These are phyloP conservation scores for Brachymystax lenok DNA, from an alignment of 2,797 vertebrate species.

Conservation along the genomic window DNA sequence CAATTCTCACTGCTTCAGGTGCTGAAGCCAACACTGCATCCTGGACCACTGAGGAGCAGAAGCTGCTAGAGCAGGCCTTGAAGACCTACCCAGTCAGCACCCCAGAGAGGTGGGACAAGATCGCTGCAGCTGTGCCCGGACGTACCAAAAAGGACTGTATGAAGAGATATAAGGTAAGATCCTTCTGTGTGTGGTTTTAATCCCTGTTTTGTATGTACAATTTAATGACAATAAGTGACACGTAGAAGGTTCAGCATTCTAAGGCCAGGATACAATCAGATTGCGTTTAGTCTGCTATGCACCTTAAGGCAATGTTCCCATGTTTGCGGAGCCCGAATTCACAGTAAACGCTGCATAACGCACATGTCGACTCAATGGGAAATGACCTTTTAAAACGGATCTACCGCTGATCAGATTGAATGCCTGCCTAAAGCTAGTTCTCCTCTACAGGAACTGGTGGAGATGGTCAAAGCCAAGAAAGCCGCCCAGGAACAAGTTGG, in stretches of 20 bases:
- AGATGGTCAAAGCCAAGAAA: conserved; percentile 99
- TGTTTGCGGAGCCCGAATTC: too few relatives aligned
- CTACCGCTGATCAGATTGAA: too few relatives aligned
- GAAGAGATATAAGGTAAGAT: conserved; percentile 94
- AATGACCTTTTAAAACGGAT: too few relatives aligned
- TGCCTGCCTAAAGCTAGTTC: not conserved
- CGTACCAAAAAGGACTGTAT: conserved; percentile 97
- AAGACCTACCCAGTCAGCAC: conserved; percentile 96
- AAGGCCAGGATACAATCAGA: too few relatives aligned
- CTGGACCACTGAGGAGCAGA: conserved; percentile 98
- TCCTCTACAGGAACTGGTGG: conserved; percentile 89
- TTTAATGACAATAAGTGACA: not conserved
- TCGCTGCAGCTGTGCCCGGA: conserved; percentile 90
- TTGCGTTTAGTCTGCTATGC: too few relatives aligned
- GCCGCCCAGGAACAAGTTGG: conserved; percentile 95
- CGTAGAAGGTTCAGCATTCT: not conserved
- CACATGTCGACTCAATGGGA: too few relatives aligned
- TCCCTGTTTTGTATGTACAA: not conserved
- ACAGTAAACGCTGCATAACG: too few relatives aligned
- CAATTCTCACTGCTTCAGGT: conserved; percentile 63
- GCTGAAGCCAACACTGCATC: conserved; percentile 74
- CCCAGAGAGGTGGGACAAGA: conserved; percentile 95
- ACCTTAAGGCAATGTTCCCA: too few relatives aligned
- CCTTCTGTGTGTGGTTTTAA: not conserved
- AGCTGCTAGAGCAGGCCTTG: conserved; percentile 95